Evolutionary conservation across 1,140 invertebrate species (phyloP).

Genomic region (Charaxes varanes): DNA sequence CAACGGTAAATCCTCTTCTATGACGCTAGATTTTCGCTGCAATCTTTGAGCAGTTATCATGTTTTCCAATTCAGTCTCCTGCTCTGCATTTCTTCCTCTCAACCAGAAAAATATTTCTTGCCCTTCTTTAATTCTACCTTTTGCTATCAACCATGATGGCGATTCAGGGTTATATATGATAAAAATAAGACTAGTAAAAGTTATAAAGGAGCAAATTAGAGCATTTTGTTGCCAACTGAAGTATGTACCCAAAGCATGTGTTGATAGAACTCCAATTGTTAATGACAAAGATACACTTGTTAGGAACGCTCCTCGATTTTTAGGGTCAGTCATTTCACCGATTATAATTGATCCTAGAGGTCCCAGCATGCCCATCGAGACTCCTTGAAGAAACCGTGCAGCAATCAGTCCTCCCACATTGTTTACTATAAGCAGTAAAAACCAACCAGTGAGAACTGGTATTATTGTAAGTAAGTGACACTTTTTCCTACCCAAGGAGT

Average conservation of each 20-base stretch:
- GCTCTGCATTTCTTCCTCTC: conserved; percentile 35
- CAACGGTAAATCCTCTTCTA: conserved; percentile 29
- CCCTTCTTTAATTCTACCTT: conserved; percentile 50
- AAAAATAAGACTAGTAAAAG: conserved; percentile 43
- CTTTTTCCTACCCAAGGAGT: conserved; percentile 44
- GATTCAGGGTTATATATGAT: conserved; percentile 60
- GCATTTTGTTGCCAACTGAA: conserved; percentile 58
- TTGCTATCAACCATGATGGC: conserved; percentile 54
- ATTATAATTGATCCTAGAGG: conserved; percentile 61
- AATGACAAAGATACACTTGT: conserved; percentile 56
- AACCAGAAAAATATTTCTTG: conserved; percentile 52
- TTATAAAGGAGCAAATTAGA: conserved; percentile 53
- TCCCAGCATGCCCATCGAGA: conserved; percentile 62
- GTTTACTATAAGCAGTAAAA: conserved; percentile 42
- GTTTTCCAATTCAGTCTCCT: conserved; percentile 48
- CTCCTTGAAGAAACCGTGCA: conserved; percentile 52
- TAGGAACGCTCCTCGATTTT: conserved; percentile 50
- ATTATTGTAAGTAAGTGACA: conserved; percentile 47
- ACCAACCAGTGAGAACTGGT: conserved; percentile 50
- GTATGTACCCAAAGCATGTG: conserved; percentile 42
- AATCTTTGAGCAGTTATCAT: conserved; percentile 51
- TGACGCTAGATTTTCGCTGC: conserved; percentile 40
- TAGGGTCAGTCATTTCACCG: conserved; percentile 66
- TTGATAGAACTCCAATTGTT: conserved; percentile 52
- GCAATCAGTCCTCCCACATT: conserved; percentile 46